Evolutionary conservation across 2,113 vertebrate genomes (phyloP).

Genomic region (Hypocryptadius cinnamomeus): DNA sequence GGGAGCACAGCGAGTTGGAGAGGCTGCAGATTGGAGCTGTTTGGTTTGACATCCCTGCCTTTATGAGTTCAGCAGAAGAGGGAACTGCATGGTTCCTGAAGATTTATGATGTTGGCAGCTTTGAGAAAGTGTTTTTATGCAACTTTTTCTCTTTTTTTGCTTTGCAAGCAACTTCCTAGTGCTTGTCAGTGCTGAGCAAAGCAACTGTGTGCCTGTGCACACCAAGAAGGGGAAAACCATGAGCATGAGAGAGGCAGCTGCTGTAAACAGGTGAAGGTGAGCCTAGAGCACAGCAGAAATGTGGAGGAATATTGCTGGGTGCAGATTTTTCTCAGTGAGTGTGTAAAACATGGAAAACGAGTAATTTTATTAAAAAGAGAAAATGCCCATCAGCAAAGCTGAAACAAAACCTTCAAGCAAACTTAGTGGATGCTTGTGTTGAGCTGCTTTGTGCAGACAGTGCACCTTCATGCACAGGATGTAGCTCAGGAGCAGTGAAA

Average conservation of each 20-base stretch:
- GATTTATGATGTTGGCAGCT: neutral
- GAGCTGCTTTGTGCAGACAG: neutral
- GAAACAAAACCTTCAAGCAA: neutral
- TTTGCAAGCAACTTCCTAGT: neutral
- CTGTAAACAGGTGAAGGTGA: neutral
- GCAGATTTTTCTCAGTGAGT: neutral
- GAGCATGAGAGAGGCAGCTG: neutral
- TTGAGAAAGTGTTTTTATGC: neutral
- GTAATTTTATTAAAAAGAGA: neutral
- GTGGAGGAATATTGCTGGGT: neutral
- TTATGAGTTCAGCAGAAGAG: neutral
- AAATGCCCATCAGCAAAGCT: neutral
- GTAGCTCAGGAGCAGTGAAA: neutral
- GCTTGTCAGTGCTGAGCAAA: neutral
- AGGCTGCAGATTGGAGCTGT: neutral
- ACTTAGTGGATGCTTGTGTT: neutral
- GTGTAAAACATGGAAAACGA: neutral
- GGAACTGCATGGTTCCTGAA: neutral
- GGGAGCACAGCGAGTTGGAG: neutral
- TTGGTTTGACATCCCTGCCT: neutral
- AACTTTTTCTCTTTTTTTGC: neutral
- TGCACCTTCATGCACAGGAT: neutral
- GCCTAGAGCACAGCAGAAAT: neutral
- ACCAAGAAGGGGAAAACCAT: neutral
- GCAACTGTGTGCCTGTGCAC: neutral